A percentile compares a stretch with the other conserved stretches of the same genome.
phyloP scores from a whole-genome alignment of 2,888 invertebrate genomes.

The Schizaphis graminum region DNA sequence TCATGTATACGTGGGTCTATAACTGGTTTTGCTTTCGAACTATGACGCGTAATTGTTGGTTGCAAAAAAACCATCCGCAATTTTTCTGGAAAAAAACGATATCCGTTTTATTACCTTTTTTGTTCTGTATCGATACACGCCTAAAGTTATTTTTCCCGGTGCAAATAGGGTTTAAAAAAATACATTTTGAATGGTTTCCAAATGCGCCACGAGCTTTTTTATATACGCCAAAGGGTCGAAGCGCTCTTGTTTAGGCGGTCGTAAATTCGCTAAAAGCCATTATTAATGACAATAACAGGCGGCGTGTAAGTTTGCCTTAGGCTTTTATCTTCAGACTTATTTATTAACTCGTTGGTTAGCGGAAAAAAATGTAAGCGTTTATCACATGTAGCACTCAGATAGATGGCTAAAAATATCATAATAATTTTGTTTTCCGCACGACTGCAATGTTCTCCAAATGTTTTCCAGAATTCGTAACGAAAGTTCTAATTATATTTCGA shows the following conservation, averaged over 20 bases:
- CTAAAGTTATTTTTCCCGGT: slow-evolving; percentile 48
- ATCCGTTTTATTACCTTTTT: slow-evolving; percentile 34
- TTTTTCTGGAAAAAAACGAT: slow-evolving; percentile 28
- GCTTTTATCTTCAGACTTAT: slow-evolving; percentile 62
- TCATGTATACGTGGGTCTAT: slow-evolving; percentile 32
- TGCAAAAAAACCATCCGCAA: not conserved
- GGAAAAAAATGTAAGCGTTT: slow-evolving; percentile 48
- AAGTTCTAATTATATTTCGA: not conserved
- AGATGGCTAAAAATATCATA: not conserved
- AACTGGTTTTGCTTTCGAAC: slow-evolving; percentile 48
- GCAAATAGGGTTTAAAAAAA: slow-evolving; percentile 44
- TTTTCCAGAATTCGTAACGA: not conserved
- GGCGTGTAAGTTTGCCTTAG: slow-evolving; percentile 54
- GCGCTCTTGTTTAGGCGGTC: slow-evolving; percentile 50
- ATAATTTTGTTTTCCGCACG: slow-evolving; percentile 15
- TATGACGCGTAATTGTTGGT: slow-evolving; percentile 22
- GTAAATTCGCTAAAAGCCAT: slow-evolving; percentile 58
- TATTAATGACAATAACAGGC: slow-evolving; percentile 63
- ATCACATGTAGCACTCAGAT: slow-evolving; percentile 32
- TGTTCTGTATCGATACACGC: slow-evolving; percentile 28
- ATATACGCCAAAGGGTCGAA: slow-evolving; percentile 23
- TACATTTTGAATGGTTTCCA: slow-evolving; percentile 60
- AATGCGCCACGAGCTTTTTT: slow-evolving; percentile 59
- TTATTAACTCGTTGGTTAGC: slow-evolving; percentile 33
- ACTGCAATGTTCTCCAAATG: not conserved